Evolutionary conservation across 2,797 vertebrate genomes (phyloP), one percentile per base, ranked within the genome.

Genomic region (Coccyzus lansbergi): DNA sequence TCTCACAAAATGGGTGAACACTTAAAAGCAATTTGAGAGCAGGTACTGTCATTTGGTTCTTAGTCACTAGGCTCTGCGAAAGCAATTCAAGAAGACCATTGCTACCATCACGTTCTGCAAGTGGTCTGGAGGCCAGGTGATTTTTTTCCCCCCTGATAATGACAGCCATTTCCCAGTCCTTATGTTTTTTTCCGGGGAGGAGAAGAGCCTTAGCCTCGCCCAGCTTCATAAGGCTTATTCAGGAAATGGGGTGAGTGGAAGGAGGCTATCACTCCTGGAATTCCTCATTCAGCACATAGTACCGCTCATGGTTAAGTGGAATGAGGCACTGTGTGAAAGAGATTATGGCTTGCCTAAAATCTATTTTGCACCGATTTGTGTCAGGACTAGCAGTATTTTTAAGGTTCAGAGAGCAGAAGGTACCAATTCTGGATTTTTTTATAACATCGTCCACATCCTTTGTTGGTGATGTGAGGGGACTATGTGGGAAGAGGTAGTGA

Each of bases 21-120:
- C 12, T 87, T 85, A 21, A 56, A 75, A 88, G 6, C 38, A 63
- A 16, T 44, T 62, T 90, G 40, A 70, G 14, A 91, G 18, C 31
- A 76, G 16, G n/a, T 70, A 24, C 7, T 64, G 26, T 49, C 21
- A 15, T 59, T 71, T 6, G 3, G 14, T 86, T 91, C 55, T 88
- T 55, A 93, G 40, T 65, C 29, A 38, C n/a, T 21, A 38, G 42
- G 16, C 42, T 12, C 16, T 34, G 20, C 5, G 58, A 71, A 33
- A 86, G 55, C 0, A 0, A 62, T 25, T 55, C 34, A 7, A 11
- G 2, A 29, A 83, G n/a, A 4, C 21, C 16, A 7, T 81, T 38
- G 12, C 18, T 93, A 26, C 31, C n/a, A 51, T 64, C 69, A 78
- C 70, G 68, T 31, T 78, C 58, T 78, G 26, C 88, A 90, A 68